phyloP scores from a whole-genome alignment of 2,797 vertebrate genomes.

The Rhynchonycteris naso region DNA sequence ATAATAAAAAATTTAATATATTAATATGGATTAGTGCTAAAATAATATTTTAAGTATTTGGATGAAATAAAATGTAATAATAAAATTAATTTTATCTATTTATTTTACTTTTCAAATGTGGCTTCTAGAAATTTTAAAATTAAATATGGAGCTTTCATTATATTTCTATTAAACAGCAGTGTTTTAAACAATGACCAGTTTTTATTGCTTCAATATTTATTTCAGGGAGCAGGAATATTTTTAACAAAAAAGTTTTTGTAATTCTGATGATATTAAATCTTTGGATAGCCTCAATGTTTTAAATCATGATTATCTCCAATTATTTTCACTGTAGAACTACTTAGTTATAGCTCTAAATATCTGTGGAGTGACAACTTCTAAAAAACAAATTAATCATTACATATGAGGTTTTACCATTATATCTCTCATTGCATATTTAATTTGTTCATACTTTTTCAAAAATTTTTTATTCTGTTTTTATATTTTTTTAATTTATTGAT shows the following conservation, averaged over 20 bases:
- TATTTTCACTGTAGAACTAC: neutral
- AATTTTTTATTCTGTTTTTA: neutral
- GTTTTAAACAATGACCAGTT: neutral
- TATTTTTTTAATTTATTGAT: no score
- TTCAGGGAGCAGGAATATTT: neutral
- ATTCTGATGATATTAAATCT: neutral
- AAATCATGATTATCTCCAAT: neutral
- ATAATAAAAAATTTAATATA: neutral
- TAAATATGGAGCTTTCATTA: neutral
- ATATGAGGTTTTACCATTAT: neutral
- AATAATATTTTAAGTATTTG: neutral
- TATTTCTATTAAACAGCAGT: neutral
- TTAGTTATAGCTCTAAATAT: neutral
- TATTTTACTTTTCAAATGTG: neutral
- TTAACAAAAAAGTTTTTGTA: neutral
- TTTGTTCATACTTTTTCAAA: neutral
- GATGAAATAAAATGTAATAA: neutral
- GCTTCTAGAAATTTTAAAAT: neutral
- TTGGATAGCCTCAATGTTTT: neutral
- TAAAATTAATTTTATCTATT: neutral
- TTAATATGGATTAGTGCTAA: neutral
- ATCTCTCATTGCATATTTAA: neutral
- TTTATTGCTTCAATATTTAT: constrained; percentile 23
- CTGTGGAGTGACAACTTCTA: neutral
- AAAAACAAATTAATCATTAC: neutral